phyloP scores from a whole-genome alignment of 1,140 invertebrate species.

The Subanguina moxae region DNA sequence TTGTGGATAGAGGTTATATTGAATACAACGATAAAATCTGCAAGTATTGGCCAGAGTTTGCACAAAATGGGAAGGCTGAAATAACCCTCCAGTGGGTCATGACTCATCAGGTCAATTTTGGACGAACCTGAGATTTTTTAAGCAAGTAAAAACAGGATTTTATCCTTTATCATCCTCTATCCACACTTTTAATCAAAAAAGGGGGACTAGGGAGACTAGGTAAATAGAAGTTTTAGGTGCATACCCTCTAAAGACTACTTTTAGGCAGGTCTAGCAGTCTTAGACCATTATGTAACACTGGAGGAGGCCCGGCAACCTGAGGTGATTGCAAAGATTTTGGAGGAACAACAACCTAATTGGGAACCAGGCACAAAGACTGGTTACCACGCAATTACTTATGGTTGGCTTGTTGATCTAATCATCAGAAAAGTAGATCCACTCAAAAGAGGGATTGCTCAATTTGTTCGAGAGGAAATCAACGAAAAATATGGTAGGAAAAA shows the following conservation, averaged over 20 bases:
- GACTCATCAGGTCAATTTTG: slow-evolving; percentile 58
- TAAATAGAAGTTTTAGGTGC: too few relatives aligned
- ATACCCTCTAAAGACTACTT: background rate
- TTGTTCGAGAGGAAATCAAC: slow-evolving; percentile 59
- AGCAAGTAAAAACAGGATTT: too few relatives aligned
- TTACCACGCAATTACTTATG: slow-evolving; percentile 60
- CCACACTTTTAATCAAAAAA: too few relatives aligned
- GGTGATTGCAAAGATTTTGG: slow-evolving; percentile 38
- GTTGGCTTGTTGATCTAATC: slow-evolving; percentile 60
- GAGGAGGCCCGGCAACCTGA: slow-evolving; percentile 33
- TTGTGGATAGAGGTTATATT: slow-evolving; percentile 60
- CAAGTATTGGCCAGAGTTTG: slow-evolving; percentile 62
- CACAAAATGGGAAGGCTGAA: slow-evolving; percentile 59
- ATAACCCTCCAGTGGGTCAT: slow-evolving; percentile 61
- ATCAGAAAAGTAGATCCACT: slow-evolving; percentile 56
- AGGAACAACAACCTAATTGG: slow-evolving; percentile 46
- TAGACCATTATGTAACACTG: slow-evolving; percentile 41
- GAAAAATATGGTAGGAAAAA: background rate
- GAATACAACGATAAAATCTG: slow-evolving; percentile 58
- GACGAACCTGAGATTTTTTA: background rate
- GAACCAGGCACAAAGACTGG: slow-evolving; percentile 52
- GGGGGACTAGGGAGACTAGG: too few relatives aligned
- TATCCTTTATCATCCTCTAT: too few relatives aligned
- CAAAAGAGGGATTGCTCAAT: slow-evolving; percentile 53
- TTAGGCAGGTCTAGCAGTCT: slow-evolving; percentile 36